phyloP scores from a whole-genome alignment of 1,140 invertebrate species.

The Nymphalis io region DNA sequence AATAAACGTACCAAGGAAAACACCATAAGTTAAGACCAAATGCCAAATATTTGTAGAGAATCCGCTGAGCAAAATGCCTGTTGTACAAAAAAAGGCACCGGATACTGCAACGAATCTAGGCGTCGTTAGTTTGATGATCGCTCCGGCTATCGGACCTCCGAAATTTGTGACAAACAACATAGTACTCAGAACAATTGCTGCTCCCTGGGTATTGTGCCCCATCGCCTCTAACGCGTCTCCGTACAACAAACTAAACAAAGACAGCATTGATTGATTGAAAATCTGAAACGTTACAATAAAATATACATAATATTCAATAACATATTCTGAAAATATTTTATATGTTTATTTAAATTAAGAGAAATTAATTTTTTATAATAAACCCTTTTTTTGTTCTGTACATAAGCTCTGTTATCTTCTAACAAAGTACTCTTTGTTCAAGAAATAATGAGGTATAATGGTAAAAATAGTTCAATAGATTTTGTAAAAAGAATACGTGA shows the following conservation, averaged over 20 bases:
- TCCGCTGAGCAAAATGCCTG: slow-evolving; percentile 83
- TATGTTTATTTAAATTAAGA: no score
- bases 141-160: slow-evolving; percentile 85
- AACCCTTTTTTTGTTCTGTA: no score
- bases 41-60: slow-evolving; percentile 83
- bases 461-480: no score
- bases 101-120: slow-evolving; percentile 83
- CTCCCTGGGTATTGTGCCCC: slow-evolving; percentile 84
- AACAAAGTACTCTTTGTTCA: no score
- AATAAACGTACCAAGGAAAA: slow-evolving; percentile 82
- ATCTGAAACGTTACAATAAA: slow-evolving; percentile 78
- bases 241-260: slow-evolving; percentile 86
- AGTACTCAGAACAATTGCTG: slow-evolving; percentile 85
- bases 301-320: not conserved
- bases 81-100: slow-evolving; percentile 82
- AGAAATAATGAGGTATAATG: no score
- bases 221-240: slow-evolving; percentile 83
- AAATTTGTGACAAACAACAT: slow-evolving; percentile 86
- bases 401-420: no score
- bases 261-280: slow-evolving; percentile 87
- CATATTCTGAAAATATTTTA: not conserved
- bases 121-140: slow-evolving; percentile 83
- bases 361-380: no score
- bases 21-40: slow-evolving; percentile 85
- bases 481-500: no score